Base-by-base conservation (phyloP, 1,140 invertebrate genomes). In the Macrosteles quadrilineatus region DNA sequence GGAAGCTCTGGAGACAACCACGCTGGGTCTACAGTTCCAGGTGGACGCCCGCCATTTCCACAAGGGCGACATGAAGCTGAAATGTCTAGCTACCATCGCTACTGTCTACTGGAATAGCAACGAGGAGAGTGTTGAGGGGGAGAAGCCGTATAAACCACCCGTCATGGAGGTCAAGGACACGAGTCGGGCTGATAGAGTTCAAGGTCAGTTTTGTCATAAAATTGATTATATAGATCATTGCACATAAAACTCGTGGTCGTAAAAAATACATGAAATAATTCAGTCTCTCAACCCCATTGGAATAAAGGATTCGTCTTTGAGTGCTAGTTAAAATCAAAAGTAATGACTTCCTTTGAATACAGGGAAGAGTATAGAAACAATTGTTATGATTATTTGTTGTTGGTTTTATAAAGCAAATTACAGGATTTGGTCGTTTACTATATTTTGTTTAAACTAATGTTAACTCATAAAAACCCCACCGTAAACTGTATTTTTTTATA, bases 51-150 rank as follows among this genome's bases (percentile, higher is more conserved):
- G 88, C 73, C 92, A 95, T 79, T 94, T 95, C 78, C 87, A 87
- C 72, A 86, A 87, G 65, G 91, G 92, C 73, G 91, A 94, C 76
- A 87, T 95, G 81, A 93, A 93, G 78, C 84, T 95, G 47, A 94
- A 95, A 84, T 95, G 93, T 82, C 85, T 93, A 76, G 93, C 93
- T 4, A 93, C 90, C 36, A 93, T 95, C 77, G 91, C 90, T 1
- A 90, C 90, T 1, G 85, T 94, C 0, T 94, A 94, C 80, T 90
- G 87, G 85, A 85, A 89, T 70, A 93, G 88, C 77, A 92, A 93
- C 75, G 92, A 94, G 78, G 91, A 92, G 76, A 92, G 90, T 76
- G 89, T 93, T 2, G 88, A 91, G 73, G 90, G 90, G 53, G 88
- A 89, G 17, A 81, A 85, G 53, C 86, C 87, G 30, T 83, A 86